A percentile compares a stretch with the other conserved stretches of the same genome.
Conservation (phyloP, 2,113 vertebrate genomes). For the Fregetta grallaria region DNA sequence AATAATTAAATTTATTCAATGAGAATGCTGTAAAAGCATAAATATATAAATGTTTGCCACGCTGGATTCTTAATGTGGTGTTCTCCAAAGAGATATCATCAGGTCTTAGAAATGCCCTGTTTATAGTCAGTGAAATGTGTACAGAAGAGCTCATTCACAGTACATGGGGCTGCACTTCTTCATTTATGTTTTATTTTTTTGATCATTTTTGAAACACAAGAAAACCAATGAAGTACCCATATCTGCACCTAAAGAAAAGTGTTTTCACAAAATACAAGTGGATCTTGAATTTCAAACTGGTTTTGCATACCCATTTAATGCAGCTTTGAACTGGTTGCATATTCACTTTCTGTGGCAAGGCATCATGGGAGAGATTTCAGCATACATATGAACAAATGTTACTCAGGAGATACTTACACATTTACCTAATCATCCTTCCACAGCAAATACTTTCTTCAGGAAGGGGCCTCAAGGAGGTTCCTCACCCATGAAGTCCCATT, state of each 20-base stretch:
- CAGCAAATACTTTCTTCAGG: neutral
- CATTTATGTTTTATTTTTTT: neutral
- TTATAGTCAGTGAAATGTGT: neutral
- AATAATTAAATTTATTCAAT: neutral
- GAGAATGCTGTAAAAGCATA: neutral
- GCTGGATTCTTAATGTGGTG: neutral
- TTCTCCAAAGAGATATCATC: neutral
- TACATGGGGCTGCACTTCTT: neutral
- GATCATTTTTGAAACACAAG: neutral
- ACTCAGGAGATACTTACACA: neutral
- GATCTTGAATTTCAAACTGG: neutral
- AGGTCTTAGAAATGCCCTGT: neutral
- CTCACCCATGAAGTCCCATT: neutral
- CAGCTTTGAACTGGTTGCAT: neutral
- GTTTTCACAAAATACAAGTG: neutral
- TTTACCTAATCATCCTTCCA: neutral
- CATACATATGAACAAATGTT: neutral
- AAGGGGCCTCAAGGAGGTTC: neutral
- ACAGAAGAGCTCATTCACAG: neutral
- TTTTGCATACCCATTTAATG: neutral
- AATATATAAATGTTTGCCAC: neutral
- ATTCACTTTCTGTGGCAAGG: neutral
- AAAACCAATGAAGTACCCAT: neutral
- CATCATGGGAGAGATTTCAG: neutral
- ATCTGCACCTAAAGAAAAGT: neutral